These are phyloP conservation scores for Muscicapa striata DNA, from an alignment of 2,797 vertebrate genomes.

Conservation along the genomic window DNA sequence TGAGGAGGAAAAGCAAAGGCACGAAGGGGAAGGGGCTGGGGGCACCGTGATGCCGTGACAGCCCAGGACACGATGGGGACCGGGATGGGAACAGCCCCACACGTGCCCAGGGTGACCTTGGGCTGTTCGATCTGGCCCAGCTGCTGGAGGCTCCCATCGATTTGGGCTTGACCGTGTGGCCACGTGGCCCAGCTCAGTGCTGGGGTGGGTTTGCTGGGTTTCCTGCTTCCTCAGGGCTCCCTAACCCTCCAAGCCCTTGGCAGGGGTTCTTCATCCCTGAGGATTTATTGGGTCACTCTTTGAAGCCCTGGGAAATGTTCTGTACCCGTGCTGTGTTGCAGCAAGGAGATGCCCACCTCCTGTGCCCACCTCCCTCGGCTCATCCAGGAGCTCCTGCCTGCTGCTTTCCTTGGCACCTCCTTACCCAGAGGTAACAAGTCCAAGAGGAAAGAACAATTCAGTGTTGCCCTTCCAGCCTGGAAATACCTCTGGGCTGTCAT, in stretches of 20 bases:
- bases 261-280: neutral
- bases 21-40: neutral
- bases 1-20: neutral
- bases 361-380: rapidly evolving
- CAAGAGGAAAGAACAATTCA: rapidly evolving
- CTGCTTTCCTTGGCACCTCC: neutral
- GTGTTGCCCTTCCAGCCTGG: neutral
- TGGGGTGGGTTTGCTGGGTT: neutral
- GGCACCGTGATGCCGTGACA: rapidly evolving
- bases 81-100: rapidly evolving
- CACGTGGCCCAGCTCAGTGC: rapidly evolving
- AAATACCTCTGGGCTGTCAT: rapidly evolving
- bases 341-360: neutral
- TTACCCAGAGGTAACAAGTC: neutral
- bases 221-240: neutral
- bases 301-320: neutral
- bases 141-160: neutral
- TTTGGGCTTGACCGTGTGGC: neutral
- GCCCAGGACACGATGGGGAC: rapidly evolving
- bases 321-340: rapidly evolving
- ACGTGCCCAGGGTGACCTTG: neutral
- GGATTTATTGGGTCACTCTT: neutral
- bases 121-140: rapidly evolving
- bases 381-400: neutral
- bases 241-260: rapidly evolving